These are phyloP conservation scores for Poeciliopsis gracilis DNA, from an alignment of 2,797 vertebrate genomes.

Conservation along the genomic window DNA sequence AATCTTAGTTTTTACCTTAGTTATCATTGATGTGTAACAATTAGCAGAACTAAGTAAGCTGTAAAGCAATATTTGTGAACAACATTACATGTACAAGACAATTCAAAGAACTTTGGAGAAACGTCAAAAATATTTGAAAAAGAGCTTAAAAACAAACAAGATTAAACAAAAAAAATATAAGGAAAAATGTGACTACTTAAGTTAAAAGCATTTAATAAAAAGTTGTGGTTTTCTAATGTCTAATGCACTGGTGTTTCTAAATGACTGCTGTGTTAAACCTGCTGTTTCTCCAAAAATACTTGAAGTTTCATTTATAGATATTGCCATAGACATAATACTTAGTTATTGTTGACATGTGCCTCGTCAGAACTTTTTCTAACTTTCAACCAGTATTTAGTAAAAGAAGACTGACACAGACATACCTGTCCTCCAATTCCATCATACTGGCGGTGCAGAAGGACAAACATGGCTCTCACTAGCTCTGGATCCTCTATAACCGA, in stretches of 20 bases:
- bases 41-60: no score
- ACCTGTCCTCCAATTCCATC: slow-evolving; percentile 92
- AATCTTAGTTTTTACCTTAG: no score
- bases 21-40: no score
- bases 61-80: no score
- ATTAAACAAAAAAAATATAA: no score
- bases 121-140: no score
- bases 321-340: neutral
- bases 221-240: neutral
- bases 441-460: slow-evolving; percentile 92
- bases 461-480: slow-evolving; percentile 95
- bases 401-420: neutral
- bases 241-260: neutral
- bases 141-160: no score
- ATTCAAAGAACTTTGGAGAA: no score
- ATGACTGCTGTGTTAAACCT: neutral
- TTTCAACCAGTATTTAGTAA: neutral
- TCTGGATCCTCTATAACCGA: slow-evolving; percentile 95
- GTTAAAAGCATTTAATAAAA: no score
- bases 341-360: no score
- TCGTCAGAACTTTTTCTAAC: neutral
- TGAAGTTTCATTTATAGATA: neutral
- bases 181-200: no score
- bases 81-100: no score
- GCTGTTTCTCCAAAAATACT: neutral